Base-by-base conservation (phyloP, 1,140 invertebrate genomes). In the Magallana angulata region DNA sequence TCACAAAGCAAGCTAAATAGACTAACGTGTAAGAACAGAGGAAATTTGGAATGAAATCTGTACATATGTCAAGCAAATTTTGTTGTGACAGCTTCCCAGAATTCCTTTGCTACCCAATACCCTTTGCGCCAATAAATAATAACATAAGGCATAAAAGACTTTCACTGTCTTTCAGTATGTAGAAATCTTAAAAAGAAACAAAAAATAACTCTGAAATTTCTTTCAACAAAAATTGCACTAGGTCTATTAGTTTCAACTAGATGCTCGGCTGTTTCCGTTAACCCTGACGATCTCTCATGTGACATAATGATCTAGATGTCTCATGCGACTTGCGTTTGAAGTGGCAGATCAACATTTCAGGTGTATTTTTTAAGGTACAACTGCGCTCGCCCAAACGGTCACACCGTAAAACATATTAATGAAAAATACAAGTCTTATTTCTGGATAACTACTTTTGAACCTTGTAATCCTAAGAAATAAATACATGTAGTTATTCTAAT, bases 401-500 rank as follows among this genome's bases (percentile, higher is more conserved):
- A 64, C 60, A 64, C 60, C n/a, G 16, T 64, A 64, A 64, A 64
- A 64, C 60, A 64, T 64, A 64, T 64, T 64, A 64, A n/a, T 64
- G 16, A 64, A 64, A 64, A 64, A 64, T 64, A 64, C 4, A 64
- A 64, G 60, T 16, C 16, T 64, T 64, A n/a, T 64, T 64, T 64
- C 60, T 64, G 60, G 60, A 64, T 64, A 64, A 64, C 60, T 64
- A 64, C 60, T 64, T 64, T 64, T 64, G 18, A 64, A 64, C 12
- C 0, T 64, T 64, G 60, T 64, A 64, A 64, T 64, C 60, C 60
- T 0, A 64, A 18, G 60, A 64, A 64, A 64, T 64, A 64, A 64
- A 64, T 64, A 64, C 60, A 64, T 64, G 60, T 64, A 16, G 8
- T 64, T 18, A 64, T 64, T 64, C 60, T 64, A 64, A 64, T 64